Conservation (phyloP, 2,888 invertebrate species). For the Cheiracanthium punctorium region DNA sequence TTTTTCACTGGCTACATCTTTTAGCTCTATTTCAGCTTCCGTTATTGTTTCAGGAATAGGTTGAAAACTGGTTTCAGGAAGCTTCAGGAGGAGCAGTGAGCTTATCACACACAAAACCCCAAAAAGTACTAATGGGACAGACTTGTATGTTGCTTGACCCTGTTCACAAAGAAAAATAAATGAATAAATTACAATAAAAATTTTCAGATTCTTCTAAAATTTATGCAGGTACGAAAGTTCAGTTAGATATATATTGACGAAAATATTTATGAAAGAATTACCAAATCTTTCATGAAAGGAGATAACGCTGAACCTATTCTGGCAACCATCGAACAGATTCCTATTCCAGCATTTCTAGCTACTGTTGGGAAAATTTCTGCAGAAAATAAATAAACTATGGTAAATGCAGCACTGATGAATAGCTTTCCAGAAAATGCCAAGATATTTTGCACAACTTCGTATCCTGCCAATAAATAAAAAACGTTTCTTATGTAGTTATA, state of each 20-base stretch:
- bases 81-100: conserved; percentile 16
- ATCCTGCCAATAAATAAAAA: not conserved
- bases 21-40: not conserved
- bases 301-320: conserved; percentile 59
- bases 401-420: conserved; percentile 39
- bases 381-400: conserved; percentile 51
- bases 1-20: not conserved
- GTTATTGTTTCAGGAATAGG: conserved; percentile 55
- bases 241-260: too few species aligned
- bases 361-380: conserved; percentile 67
- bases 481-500: too few species aligned
- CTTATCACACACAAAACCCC: conserved; percentile 33
- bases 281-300: conserved; percentile 67
- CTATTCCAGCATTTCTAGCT: conserved; percentile 60
- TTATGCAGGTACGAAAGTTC: too few species aligned
- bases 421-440: conserved; percentile 61
- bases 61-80: conserved; percentile 56
- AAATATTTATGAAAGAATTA: conserved; percentile 23
- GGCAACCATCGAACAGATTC: conserved; percentile 51
- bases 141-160: conserved; percentile 17
- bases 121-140: conserved; percentile 28
- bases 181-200: too few species aligned
- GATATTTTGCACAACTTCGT: not conserved
- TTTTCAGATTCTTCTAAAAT: too few species aligned
- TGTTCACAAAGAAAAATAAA: not conserved